phyloP scores from a whole-genome alignment of 64 coral and sea anemone species.

The Stichodactyla mertensii region DNA sequence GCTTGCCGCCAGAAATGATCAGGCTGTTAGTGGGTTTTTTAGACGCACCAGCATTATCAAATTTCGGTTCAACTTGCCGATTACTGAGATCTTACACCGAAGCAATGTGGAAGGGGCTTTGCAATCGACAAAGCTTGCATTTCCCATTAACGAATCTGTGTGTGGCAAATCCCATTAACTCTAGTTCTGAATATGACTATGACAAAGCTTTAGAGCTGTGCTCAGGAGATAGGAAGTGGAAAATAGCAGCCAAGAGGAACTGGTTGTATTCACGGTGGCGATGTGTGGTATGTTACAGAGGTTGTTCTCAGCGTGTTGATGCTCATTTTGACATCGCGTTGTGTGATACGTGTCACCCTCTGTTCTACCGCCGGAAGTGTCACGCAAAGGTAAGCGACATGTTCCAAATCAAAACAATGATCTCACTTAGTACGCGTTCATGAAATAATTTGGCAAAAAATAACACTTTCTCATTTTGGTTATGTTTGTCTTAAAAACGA shows the following conservation, averaged over 20 bases:
- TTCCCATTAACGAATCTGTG: constrained; percentile 67
- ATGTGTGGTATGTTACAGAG: constrained; percentile 94
- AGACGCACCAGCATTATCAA: constrained; percentile 86
- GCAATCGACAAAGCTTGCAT: constrained; percentile 54
- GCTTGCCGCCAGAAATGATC: constrained; percentile 87
- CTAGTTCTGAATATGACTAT: constrained; percentile 67
- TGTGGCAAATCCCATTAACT: constrained; percentile 74
- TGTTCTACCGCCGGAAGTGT: constrained; percentile 98
- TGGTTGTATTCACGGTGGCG: constrained; percentile 92
- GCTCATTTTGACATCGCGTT: constrained; percentile 88
- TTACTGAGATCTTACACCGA: constrained; percentile 65
- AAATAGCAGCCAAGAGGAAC: constrained; percentile 76
- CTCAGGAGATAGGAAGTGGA: constrained; percentile 62
- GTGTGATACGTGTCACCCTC: constrained; percentile 84
- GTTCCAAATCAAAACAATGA: constrained; percentile 1
- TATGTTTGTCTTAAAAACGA: too few species aligned
- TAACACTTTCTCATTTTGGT: too few species aligned
- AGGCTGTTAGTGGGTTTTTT: constrained; percentile 65
- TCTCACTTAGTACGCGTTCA: background rate
- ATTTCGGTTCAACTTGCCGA: constrained; percentile 77
- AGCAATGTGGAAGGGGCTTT: constrained; percentile 71
- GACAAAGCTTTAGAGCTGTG: constrained; percentile 86
- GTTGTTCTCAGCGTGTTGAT: constrained; percentile 79
- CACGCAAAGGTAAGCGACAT: constrained; percentile 83
- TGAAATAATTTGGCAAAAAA: too few species aligned